A percentile compares a stretch with the other conserved stretches of the same genome.
These are phyloP conservation scores for Oophaga sylvatica DNA, from an alignment of 2,797 vertebrate species.

Conservation along the genomic window DNA sequence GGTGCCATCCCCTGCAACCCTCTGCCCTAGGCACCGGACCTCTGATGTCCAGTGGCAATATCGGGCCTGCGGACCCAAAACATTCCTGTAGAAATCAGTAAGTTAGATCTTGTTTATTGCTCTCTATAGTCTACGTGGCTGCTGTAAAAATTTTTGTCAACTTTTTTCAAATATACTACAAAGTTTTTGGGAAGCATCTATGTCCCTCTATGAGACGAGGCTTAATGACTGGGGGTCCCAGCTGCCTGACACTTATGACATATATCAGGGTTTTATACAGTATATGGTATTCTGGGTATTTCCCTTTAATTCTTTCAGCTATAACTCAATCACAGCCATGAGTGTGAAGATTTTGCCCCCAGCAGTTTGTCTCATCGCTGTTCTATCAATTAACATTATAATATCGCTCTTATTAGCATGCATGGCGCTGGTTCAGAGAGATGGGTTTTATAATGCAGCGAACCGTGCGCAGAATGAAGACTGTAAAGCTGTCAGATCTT, in stretches of 20 bases:
- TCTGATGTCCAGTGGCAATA: no score
- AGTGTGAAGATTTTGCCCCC: not conserved
- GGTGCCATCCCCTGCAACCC: no score
- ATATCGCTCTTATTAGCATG: not conserved
- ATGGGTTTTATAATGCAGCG: not conserved
- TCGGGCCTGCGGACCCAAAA: no score
- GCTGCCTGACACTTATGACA: not conserved
- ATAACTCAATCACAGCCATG: not conserved
- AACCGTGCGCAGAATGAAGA: not conserved
- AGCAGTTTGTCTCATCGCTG: not conserved
- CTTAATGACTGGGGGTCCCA: no score
- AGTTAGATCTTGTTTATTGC: no score
- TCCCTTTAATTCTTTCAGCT: not conserved
- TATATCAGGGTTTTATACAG: not conserved
- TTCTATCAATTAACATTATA: constrained; percentile 19
- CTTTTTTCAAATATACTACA: no score
- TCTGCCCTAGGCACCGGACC: no score
- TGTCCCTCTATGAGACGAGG: no score
- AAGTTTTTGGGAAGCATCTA: no score
- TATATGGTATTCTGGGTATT: not conserved
- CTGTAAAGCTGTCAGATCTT: not conserved
- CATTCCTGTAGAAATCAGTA: no score
- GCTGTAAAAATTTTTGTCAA: no score
- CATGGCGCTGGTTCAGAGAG: not conserved
- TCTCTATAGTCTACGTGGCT: no score